phyloP scores from a whole-genome alignment of 2,888 invertebrate species.

The Hybos culiciformis region DNA sequence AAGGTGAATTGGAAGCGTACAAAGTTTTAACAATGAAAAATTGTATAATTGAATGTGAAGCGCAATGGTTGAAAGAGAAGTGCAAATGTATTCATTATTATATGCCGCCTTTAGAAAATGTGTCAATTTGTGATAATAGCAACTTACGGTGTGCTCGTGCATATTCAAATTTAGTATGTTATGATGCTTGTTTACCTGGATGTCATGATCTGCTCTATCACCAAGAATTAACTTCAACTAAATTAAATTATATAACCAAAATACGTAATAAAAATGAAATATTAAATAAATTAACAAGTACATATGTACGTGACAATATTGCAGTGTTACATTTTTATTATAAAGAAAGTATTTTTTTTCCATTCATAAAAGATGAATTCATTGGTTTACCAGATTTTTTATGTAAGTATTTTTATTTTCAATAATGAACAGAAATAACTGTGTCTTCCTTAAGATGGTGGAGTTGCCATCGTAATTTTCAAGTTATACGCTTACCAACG shows the following conservation, averaged over 20 bases:
- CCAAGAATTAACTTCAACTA: constrained; percentile 44
- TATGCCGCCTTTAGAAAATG: constrained; percentile 43
- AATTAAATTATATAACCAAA: constrained; percentile 33
- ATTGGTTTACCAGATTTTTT: constrained; percentile 69
- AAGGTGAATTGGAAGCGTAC: constrained; percentile 51
- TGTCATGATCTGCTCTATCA: constrained; percentile 58
- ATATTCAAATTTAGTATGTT: constrained; percentile 23
- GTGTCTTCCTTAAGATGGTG: too few relatives aligned
- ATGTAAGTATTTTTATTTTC: too few relatives aligned
- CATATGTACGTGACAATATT: constrained; percentile 41
- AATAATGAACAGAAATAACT: too few relatives aligned
- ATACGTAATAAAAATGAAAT: constrained; percentile 17
- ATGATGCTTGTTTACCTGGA: constrained; percentile 47
- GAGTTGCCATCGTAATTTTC: too few relatives aligned
- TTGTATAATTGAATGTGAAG: constrained; percentile 62
- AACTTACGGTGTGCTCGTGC: constrained; percentile 46
- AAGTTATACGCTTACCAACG: too few relatives aligned
- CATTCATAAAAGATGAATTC: constrained; percentile 55
- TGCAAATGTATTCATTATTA: constrained; percentile 26
- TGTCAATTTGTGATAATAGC: constrained; percentile 51
- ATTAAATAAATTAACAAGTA: constrained; percentile 17
- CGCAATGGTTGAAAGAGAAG: constrained; percentile 41
- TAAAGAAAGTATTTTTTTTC: constrained; percentile 50
- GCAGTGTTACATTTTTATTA: constrained; percentile 60
- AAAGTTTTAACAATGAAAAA: constrained; percentile 56